Evolutionary conservation across 2,888 invertebrate species (phyloP).

Genomic region (Tetranychus piercei): DNA sequence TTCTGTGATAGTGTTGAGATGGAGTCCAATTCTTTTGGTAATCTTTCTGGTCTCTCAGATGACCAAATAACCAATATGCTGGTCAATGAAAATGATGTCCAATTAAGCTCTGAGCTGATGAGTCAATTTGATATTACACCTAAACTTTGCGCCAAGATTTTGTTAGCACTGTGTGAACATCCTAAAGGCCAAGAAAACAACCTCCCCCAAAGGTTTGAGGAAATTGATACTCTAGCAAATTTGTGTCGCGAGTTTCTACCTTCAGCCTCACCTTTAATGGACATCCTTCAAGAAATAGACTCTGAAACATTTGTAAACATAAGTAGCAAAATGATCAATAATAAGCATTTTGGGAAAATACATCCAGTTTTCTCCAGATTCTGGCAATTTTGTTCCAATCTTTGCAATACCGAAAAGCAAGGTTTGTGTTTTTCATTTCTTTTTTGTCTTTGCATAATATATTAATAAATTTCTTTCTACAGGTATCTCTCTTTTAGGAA

Average conservation of each 20-base stretch:
- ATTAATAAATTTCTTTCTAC: background rate
- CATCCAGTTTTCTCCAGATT: constrained; percentile 15
- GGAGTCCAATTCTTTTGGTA: constrained; percentile 12
- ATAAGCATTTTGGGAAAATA: constrained; percentile 5
- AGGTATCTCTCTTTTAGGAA: constrained; percentile 20
- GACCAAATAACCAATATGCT: constrained; percentile 20
- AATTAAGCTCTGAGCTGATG: constrained; percentile 18
- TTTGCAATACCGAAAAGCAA: constrained; percentile 22
- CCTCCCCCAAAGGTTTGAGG: constrained; percentile 16
- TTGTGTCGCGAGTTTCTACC: constrained; percentile 19
- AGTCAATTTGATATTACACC: constrained; percentile 20
- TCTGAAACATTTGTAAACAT: constrained; percentile 16
- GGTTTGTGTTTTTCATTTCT: constrained; percentile 15
- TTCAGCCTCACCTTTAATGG: constrained; percentile 19
- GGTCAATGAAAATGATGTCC: constrained; percentile 20
- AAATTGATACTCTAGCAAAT: constrained; percentile 21
- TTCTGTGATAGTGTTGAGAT: constrained; percentile 14
- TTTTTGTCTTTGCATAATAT: background rate
- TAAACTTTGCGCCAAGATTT: constrained; percentile 18
- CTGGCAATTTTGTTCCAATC: constrained; percentile 22
- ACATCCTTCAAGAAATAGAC: constrained; percentile 21
- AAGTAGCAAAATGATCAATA: constrained; percentile 13
- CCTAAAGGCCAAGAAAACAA: constrained; percentile 12
- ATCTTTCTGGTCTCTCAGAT: constrained; percentile 16
- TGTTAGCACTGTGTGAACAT: constrained; percentile 18